phyloP scores from a whole-genome alignment of 2,888 invertebrate genomes.

The Acleris holmiana region DNA sequence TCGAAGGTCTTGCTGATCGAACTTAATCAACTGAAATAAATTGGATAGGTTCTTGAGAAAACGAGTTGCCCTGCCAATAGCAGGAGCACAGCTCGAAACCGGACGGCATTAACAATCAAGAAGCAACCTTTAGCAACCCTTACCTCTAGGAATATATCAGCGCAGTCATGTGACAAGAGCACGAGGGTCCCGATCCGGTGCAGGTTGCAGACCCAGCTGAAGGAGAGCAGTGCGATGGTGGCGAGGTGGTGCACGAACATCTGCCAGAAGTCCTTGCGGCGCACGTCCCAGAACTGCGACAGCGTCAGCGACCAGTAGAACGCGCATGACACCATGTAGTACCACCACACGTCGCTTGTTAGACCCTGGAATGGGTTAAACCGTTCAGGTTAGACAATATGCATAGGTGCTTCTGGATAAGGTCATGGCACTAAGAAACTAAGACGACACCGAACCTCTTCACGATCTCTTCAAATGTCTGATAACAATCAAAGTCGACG shows the following conservation, averaged over 20 bases:
- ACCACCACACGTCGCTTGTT: constrained; percentile 95
- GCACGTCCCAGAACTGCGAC: constrained; percentile 97
- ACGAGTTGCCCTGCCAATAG: too few relatives aligned
- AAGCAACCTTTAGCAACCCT: constrained; percentile 38
- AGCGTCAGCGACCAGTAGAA: constrained; percentile 98
- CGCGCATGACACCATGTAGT: constrained; percentile 97
- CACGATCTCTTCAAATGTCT: too few relatives aligned
- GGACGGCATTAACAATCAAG: too few relatives aligned
- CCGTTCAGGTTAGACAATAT: not conserved
- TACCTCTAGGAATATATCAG: constrained; percentile 95
- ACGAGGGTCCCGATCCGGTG: constrained; percentile 96
- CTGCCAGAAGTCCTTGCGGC: constrained; percentile 98
- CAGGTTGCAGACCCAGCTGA: constrained; percentile 98
- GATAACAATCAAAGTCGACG: too few relatives aligned
- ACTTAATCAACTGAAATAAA: too few relatives aligned
- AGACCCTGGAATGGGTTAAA: constrained; percentile 86
- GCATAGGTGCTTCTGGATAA: too few relatives aligned
- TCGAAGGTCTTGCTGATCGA: too few relatives aligned
- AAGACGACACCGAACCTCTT: too few relatives aligned
- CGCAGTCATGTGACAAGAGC: constrained; percentile 93
- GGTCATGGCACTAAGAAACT: too few relatives aligned
- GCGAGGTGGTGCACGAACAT: constrained; percentile 99
- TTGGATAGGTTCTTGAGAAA: too few relatives aligned
- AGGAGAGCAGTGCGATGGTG: constrained; percentile 93
- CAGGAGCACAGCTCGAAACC: not conserved